Evolutionary conservation across 2,113 vertebrate genomes (phyloP), one percentile per base, ranked within the genome.

Genomic region (Limnothrissa miodon): DNA sequence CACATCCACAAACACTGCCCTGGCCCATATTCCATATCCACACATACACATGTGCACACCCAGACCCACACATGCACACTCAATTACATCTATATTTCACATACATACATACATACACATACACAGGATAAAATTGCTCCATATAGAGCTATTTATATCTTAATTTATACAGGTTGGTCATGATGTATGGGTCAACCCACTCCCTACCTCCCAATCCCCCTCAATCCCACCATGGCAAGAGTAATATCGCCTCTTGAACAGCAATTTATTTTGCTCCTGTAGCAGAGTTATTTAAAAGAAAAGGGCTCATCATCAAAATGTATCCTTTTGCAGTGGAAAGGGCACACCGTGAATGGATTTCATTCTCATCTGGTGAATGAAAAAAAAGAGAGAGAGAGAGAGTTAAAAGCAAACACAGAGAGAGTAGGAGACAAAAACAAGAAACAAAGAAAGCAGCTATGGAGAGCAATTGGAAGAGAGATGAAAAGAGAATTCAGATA

Each of bases 281-380:
- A 88, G 85, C 87, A 53, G 87, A 62, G 88, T 92, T 90, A 90
- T 90, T 90, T 90, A 89, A 91, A 92, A 92, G 91, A 95, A 97
- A 97, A 96, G 95, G 96, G 96, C 97, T 96, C 93, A 95, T 98
- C 97, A 99, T 98, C 97, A 97, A 98, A 98, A 97, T 97, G 97
- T 96, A 96, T 95, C 94, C 95, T 96, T 95, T 96, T 95, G 94
- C 94, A 90, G 94, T 93, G 93, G 79, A 90, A 92, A 92, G 91
- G 90, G 90, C 92, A 93, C 87, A 78, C 39, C 44, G 79, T 70
- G 45, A 86, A 81, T 81, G 86, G 79, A 84, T 86, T 90, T 86
- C 87, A 92, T 94, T 96, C 94, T 93, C 91, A 93, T 88, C 86
- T 86, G 83, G 87, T 83, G 87, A 88, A 89, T 90, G 92, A 91